Base-by-base conservation (phyloP, 2,888 invertebrate genomes). In the Drymonia ruficornis region DNA sequence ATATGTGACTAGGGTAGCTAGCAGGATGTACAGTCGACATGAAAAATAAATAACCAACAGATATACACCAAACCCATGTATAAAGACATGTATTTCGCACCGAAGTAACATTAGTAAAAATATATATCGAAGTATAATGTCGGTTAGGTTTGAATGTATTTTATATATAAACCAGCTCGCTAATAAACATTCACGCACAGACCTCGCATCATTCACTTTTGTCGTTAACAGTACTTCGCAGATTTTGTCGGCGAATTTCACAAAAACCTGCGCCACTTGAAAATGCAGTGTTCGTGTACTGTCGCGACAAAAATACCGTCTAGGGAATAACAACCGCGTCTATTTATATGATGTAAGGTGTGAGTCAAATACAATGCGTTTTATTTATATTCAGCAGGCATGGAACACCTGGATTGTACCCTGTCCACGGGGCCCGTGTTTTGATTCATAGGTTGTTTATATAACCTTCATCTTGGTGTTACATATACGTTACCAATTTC, bases 311-410 rank as follows among this genome's bases (percentile, higher is more conserved):
- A 72, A 72, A 66, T 65, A 64, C 60, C 62, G 53, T 66, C 62
- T 49, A 52, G 53, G 52, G 66, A 69, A 70, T 73, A 75, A 69
- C 63, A 67, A 72, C 68, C 65, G 64, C 52, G 46, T 61, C 63
- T 72, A 69, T 71, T 68, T 71, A 61, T 59, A 56, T 63, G 8
- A 40, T 40, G 15, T 28, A 23, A 54, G 31, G 51, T 60, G 65
- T 73, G 70, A 70, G 61, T 70, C 70, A 70, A 70, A 57, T 59
- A 56, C 51, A 59, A 68, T 61, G 65, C 64, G 64, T 72, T 78
- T 73, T 81, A 81, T 83, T 83, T 79, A 78, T 83, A 83, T 81
- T 81, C 81, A 53, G 49, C 57, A 65, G 67, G 70, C 77, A 75
- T 49, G 50, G 52, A 52, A 70, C 79, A 81, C 81, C 79, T 81